Percentiles rank a stretch among this genome's conserved stretches.
Conservation (phyloP, 2,113 vertebrate species). For the Crotalus tigris region DNA sequence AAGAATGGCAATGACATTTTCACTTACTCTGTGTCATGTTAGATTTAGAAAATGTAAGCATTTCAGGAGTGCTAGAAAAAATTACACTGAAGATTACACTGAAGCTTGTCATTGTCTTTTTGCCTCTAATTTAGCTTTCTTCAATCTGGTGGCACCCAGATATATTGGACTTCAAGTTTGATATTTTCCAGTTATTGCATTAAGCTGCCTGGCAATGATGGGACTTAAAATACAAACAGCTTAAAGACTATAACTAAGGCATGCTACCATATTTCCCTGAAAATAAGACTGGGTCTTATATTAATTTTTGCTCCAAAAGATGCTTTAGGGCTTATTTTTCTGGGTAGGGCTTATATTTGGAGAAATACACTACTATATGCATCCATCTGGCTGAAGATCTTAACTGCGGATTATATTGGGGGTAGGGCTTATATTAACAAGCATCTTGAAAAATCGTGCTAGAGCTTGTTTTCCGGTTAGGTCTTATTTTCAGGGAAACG, state of each 20-base stretch:
- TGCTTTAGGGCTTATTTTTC: too few relatives aligned
- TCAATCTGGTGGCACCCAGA: neutral
- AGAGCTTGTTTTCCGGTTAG: too few relatives aligned
- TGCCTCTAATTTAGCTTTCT: neutral
- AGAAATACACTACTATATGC: too few relatives aligned
- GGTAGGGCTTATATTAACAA: too few relatives aligned
- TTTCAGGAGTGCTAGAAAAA: constrained; percentile 34
- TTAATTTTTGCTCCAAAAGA: too few relatives aligned
- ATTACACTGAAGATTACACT: constrained; percentile 7
- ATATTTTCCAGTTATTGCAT: neutral
- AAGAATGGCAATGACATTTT: constrained; percentile 50
- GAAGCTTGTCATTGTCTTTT: accelerated
- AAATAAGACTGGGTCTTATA: too few relatives aligned
- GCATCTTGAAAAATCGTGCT: too few relatives aligned
- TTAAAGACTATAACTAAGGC: neutral
- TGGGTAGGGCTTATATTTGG: too few relatives aligned
- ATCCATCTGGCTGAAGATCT: too few relatives aligned
- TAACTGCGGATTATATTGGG: too few relatives aligned
- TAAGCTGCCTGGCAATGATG: neutral
- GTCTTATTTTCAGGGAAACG: too few relatives aligned
- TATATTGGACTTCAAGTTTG: neutral
- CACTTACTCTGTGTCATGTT: constrained; percentile 54
- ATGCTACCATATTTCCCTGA: neutral
- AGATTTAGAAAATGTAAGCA: constrained; percentile 40
- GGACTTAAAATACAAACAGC: neutral